Evolutionary conservation across 1,140 invertebrate species (phyloP).

Genomic region (Drosophila micromelanica): DNA sequence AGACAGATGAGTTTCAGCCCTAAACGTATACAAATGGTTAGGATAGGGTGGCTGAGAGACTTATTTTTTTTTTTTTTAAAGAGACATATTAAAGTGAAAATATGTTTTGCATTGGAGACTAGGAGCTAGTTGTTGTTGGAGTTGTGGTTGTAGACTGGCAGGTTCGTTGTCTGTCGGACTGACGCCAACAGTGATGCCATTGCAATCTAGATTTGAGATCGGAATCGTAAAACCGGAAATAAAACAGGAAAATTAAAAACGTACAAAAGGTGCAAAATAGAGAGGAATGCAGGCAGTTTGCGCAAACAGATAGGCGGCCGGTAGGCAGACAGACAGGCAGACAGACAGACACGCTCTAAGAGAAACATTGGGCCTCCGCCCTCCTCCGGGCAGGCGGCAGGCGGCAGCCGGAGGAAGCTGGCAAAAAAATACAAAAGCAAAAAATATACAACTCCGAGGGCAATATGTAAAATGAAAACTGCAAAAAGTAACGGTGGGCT

Average conservation of each 20-base stretch:
- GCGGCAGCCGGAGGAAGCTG: slow-evolving; percentile 65
- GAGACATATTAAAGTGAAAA: slow-evolving; percentile 40
- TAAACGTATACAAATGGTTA: slow-evolving; percentile 5
- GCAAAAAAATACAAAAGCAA: slow-evolving; percentile 61
- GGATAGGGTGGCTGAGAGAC: too few species aligned
- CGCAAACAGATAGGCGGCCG: slow-evolving; percentile 63
- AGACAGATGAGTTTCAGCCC: slow-evolving; percentile 11
- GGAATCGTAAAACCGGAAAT: slow-evolving; percentile 84
- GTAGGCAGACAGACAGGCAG: slow-evolving; percentile 60
- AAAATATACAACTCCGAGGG: slow-evolving; percentile 75
- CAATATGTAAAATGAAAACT: slow-evolving; percentile 80
- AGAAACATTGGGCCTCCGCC: slow-evolving; percentile 52
- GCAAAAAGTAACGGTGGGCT: slow-evolving; percentile 47
- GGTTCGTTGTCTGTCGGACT: slow-evolving; percentile 15
- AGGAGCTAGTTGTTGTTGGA: slow-evolving; percentile 13
- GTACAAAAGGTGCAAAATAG: slow-evolving; percentile 83
- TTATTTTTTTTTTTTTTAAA: too few species aligned
- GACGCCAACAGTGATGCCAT: slow-evolving; percentile 51
- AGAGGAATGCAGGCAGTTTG: slow-evolving; percentile 62
- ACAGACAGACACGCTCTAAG: slow-evolving; percentile 61
- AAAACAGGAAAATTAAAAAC: slow-evolving; percentile 85
- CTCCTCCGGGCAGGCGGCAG: slow-evolving; percentile 15
- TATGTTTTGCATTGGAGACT: slow-evolving; percentile 30
- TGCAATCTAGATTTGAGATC: slow-evolving; percentile 83
- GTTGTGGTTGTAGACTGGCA: slow-evolving; percentile 8